phyloP scores from a whole-genome alignment of 2,113 vertebrate species.

The Synodontis membranacea region DNA sequence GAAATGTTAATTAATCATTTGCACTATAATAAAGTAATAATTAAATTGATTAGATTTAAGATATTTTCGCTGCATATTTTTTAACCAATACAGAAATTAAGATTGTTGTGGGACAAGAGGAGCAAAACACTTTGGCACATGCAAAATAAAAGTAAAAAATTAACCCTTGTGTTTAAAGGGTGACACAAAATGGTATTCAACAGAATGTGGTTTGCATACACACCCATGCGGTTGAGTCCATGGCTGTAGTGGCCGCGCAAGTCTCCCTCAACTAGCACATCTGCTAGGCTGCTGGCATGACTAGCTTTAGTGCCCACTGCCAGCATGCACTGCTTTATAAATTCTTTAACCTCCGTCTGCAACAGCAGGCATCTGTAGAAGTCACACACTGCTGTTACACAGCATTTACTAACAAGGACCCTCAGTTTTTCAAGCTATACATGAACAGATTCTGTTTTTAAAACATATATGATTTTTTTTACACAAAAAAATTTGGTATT shows the following conservation, averaged over 20 bases:
- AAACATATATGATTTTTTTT: not conserved
- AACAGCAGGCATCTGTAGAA: constrained; percentile 71
- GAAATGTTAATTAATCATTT: too few relatives aligned
- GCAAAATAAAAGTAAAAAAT: not conserved
- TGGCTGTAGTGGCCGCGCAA: constrained; percentile 77
- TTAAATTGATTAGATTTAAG: not conserved
- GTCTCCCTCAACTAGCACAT: constrained; percentile 76
- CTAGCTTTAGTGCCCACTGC: constrained; percentile 66
- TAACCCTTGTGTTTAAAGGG: not conserved
- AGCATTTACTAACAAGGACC: not conserved
- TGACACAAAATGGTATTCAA: not conserved
- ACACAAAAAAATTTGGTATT: not conserved
- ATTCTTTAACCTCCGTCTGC: constrained; percentile 65
- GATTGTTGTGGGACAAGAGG: not conserved
- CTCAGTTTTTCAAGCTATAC: not conserved
- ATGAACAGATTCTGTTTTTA: not conserved
- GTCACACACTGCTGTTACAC: not conserved
- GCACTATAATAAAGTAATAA: too few relatives aligned
- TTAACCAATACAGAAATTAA: not conserved
- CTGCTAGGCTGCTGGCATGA: constrained; percentile 71
- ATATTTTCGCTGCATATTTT: not conserved
- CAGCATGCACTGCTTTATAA: constrained; percentile 72
- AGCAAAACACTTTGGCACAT: not conserved
- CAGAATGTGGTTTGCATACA: constrained; percentile 25
- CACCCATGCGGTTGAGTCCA: constrained; percentile 77